Base-by-base conservation (phyloP, 2,797 vertebrate genomes). In the Danionella dracula region DNA sequence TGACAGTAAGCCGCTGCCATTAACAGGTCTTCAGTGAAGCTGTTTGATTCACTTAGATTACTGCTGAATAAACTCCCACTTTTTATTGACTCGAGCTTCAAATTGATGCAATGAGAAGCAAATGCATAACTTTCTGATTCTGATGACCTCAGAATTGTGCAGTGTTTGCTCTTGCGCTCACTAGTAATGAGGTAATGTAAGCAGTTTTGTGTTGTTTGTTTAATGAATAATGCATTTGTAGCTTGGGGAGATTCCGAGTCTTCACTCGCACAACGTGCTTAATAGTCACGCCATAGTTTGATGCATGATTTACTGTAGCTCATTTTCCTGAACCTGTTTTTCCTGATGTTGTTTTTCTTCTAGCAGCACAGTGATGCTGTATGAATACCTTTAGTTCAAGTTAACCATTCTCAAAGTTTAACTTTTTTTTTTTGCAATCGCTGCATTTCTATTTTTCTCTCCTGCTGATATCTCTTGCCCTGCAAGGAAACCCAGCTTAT, bases 41-140 rank as follows among this genome's bases (percentile, higher is more conserved):
- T 45, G 27, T 19, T 23, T 58, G 58, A 38, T 60, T 65, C 4
- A 57, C 40, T 70, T 62, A 38, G 37, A 74, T 68, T 44, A 51
- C 19, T 31, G 21, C 45, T n/a, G n/a, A n/a, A 37, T 35, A 54
- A 29, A 34, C 10, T 8, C 17, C 20, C 31, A 44, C 55, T 41
- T n/a, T 2, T 13, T 23, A 59, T 21, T 20, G 55, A 45, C 37
- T 60, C 10, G 1, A 4, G 32, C 32, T 41, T 11, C 17, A 12
- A 41, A 44, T 42, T 8, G 9, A 42, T 34, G 17, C 38, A 40
- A 40, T 38, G n/a, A 6, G 1, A 35, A 55, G 4, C 20, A 31
- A 19, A 66, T 37, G 19, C 50, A 46, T 16, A 37, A 0, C 20
- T 7, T 19, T 19, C 50, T 5, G 31, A 37, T 45, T 35, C 9